phyloP scores from a whole-genome alignment of 2,888 invertebrate genomes.

The Pachycephus smyrnensis region DNA sequence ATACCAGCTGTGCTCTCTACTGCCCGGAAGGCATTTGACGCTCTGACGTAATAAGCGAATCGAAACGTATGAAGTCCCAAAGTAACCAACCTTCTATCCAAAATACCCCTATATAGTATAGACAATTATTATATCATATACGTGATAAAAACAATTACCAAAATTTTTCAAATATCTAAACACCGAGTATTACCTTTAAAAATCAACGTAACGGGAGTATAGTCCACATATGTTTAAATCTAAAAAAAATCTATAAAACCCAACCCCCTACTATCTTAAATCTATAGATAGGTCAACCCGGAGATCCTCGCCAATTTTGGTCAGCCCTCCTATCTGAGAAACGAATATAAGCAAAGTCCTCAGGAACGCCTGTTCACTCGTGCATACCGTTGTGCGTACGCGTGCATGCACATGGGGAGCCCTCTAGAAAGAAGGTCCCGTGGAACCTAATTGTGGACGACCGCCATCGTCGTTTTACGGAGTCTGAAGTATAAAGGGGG shows the following conservation, averaged over 20 bases:
- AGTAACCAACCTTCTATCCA: not conserved
- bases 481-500: not conserved
- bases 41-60: constrained; percentile 33
- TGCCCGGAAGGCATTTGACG: constrained; percentile 28
- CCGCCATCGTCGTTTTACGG: not conserved
- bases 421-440: not conserved
- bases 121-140: too few species aligned
- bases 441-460: not conserved
- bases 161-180: not conserved
- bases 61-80: constrained; percentile 28
- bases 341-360: not conserved
- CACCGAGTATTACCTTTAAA: not conserved
- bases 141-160: too few species aligned
- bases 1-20: constrained; percentile 27
- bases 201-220: not conserved
- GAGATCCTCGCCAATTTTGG: not conserved
- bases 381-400: not conserved
- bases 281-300: not conserved
- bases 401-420: not conserved
- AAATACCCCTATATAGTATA: not conserved
- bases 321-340: not conserved
- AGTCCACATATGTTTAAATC: not conserved
- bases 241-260: not conserved
- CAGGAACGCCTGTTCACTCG: not conserved
- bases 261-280: not conserved